A percentile compares a stretch with the other conserved stretches of the same genome.
These are phyloP conservation scores for Ditylenchus dipsaci DNA, from an alignment of 1,140 invertebrate species.

Conservation along the genomic window DNA sequence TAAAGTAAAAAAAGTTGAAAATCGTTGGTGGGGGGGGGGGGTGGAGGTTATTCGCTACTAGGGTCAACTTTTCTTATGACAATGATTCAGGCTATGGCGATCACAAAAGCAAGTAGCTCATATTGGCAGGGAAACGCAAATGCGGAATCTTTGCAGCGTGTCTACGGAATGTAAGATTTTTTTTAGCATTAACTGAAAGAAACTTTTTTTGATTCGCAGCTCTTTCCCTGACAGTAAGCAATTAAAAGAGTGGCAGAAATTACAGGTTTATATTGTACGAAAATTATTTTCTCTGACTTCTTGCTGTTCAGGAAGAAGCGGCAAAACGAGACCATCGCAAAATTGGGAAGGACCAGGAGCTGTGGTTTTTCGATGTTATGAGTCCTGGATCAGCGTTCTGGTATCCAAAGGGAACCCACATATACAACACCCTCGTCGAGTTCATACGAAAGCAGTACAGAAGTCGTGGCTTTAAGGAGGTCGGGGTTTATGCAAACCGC, in stretches of 20 bases:
- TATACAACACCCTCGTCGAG: constrained; percentile 86
- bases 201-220: not conserved
- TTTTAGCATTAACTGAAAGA: not conserved
- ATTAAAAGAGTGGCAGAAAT: constrained; percentile 91
- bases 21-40: no score
- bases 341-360: constrained; percentile 88
- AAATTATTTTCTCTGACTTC: no score
- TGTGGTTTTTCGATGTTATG: constrained; percentile 97
- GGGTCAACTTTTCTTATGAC: not conserved
- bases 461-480: constrained; percentile 87
- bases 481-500: constrained; percentile 15
- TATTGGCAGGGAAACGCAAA: constrained; percentile 97
- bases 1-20: no score
- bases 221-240: constrained; percentile 94
- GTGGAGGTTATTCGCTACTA: no score
- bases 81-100: constrained; percentile 44
- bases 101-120: constrained; percentile 77
- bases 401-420: constrained; percentile 86
- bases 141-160: constrained; percentile 83
- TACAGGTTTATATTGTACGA: no score
- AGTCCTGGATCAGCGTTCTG: constrained; percentile 98
- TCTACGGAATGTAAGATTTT: constrained; percentile 76
- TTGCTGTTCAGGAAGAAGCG: constrained; percentile 86
- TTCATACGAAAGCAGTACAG: constrained; percentile 85
- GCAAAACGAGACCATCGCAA: constrained; percentile 95